Evolutionary conservation across 2,797 vertebrate species (phyloP), one percentile per base, ranked within the genome.

Genomic region (Tokudaia tokunoshimensis): DNA sequence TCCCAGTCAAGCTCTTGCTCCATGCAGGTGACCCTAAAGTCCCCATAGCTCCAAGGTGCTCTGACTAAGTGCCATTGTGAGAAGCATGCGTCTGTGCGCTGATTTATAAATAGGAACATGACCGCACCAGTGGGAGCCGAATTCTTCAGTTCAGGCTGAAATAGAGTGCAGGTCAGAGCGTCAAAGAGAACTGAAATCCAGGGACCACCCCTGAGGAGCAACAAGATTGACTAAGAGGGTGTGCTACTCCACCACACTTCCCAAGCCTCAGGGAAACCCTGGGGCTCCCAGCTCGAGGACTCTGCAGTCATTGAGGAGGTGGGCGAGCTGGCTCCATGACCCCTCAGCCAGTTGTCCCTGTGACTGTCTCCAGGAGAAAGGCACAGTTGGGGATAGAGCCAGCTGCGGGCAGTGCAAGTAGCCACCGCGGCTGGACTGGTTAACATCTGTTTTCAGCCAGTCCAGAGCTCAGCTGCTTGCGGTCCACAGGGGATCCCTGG

Each of bases 101-200:
- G 70, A n/a, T 50, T 91, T 94, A 92, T 92, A 92, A 89, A 85
- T 74, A 91, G 92, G 82, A 89, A 65, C 72, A 22, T 63, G 94
- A 91, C 41, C 0, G 41, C 74, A 4, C 1, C 41, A 10, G n/a
- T 67, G 65, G 65, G 65, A n/a, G 65, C 65, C 22, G 86, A 89
- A 57, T 22, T 34, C 78, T 24, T 63, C 29, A 82, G 37, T n/a
- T 34, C 91, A 82, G 96, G 92, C 94, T 85, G 67, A 6, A 8
- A 5, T 26, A 8, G n/a, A 61, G 55, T 20, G 67, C 74, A 9
- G 57, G 61, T 57, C 84, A 70, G 67, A 70, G 15, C 6, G 31
- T n/a, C 67, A 70, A n/a, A 70, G 67, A 70, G 67, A 70, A 17
- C 67, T 70, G 34, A n/a, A 70, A n/a, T 15, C 15, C 17, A 55